phyloP scores from a whole-genome alignment of 2,797 vertebrate species.

The Linurgus olivaceus region DNA sequence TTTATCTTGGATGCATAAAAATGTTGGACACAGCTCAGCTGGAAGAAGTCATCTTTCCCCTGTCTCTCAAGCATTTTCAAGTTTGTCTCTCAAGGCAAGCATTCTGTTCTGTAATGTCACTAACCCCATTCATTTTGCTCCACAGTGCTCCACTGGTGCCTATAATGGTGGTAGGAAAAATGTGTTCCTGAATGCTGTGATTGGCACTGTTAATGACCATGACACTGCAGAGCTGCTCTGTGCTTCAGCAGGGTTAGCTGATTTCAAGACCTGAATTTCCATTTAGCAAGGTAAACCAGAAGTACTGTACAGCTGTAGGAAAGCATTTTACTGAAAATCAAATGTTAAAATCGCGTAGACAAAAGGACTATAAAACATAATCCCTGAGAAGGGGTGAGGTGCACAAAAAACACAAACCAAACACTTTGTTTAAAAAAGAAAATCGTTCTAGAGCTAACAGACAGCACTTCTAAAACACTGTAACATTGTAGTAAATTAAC shows the following conservation, averaged over 20 bases:
- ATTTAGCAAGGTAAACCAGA: slow-evolving; percentile 7
- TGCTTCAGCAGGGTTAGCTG: slow-evolving; percentile 21
- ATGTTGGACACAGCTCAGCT: not conserved
- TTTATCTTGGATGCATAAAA: not conserved
- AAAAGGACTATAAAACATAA: not conserved
- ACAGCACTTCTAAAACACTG: not conserved
- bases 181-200: slow-evolving; percentile 2
- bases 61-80: not conserved
- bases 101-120: slow-evolving; percentile 2
- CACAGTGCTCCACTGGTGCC: not conserved
- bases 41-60: not conserved
- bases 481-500: not conserved
- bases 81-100: not conserved
- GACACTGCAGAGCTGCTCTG: slow-evolving; percentile 28
- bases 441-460: not conserved
- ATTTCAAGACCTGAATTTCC: slow-evolving; percentile 3
- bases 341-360: not conserved
- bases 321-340: not conserved
- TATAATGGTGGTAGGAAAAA: not conserved
- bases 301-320: not conserved
- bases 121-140: slow-evolving; percentile 12
- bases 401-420: not conserved
- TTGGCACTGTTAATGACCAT: slow-evolving; percentile 45
- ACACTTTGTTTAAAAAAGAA: not conserved
- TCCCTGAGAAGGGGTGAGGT: not conserved